A percentile compares a stretch with the other conserved stretches of the same genome.
phyloP scores from a whole-genome alignment of 2,113 vertebrate genomes.

The Ophthalmolycus amberensis region DNA sequence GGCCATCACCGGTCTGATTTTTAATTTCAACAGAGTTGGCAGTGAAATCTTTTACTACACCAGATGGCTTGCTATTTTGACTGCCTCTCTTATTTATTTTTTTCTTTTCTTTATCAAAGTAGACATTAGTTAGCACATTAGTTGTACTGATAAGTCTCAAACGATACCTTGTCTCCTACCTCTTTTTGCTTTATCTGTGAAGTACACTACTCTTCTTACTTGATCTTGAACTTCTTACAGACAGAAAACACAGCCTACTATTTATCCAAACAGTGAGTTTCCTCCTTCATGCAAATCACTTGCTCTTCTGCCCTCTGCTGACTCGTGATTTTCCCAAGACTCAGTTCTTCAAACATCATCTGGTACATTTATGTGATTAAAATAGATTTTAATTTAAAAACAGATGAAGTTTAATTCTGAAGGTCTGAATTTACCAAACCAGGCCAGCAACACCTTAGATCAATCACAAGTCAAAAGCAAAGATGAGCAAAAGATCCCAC shows the following conservation, averaged over 20 bases:
- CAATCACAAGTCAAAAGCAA: background rate
- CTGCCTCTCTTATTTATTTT: background rate
- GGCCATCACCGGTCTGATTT: background rate
- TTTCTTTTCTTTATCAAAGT: background rate
- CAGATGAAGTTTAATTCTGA: background rate
- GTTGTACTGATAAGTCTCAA: background rate
- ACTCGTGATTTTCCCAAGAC: background rate
- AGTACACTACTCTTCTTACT: background rate
- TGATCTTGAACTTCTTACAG: background rate
- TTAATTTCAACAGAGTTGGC: background rate
- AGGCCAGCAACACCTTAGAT: background rate
- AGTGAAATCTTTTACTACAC: background rate
- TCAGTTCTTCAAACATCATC: background rate
- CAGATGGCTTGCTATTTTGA: background rate
- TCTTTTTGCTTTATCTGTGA: background rate
- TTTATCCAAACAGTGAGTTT: background rate
- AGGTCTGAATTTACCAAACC: background rate
- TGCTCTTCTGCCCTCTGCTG: background rate
- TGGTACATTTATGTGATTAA: background rate
- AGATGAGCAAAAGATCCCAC: background rate
- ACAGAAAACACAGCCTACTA: background rate
- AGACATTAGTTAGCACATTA: background rate
- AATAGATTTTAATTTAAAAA: background rate
- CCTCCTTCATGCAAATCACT: background rate
- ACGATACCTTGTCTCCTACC: background rate